Evolutionary conservation across 2,113 vertebrate genomes (phyloP).

Genomic region (Sinosuthora webbiana): DNA sequence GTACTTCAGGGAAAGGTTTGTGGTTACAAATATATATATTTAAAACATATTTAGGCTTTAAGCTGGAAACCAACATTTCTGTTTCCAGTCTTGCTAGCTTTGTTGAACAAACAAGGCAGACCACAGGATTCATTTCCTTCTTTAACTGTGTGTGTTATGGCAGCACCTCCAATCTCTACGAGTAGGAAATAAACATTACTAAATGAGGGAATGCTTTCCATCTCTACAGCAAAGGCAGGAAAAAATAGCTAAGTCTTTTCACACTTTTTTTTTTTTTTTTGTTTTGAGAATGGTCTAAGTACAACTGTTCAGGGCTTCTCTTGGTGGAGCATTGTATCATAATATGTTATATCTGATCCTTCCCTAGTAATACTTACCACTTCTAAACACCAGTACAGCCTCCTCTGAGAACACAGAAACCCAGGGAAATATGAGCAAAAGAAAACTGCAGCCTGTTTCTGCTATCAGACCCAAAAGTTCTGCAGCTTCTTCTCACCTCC

Average conservation of each 20-base stretch:
- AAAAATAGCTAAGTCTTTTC: neutral
- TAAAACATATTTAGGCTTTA: neutral
- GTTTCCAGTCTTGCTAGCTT: neutral
- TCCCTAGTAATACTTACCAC: neutral
- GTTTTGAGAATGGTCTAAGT: neutral
- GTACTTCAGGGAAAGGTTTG: neutral
- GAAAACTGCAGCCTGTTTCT: neutral
- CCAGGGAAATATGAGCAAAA: neutral
- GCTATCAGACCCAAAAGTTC: neutral
- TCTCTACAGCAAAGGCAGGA: neutral
- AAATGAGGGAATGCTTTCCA: neutral
- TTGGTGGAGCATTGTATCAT: neutral
- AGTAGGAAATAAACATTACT: neutral
- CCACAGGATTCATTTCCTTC: neutral
- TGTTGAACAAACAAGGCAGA: neutral
- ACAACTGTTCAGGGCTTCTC: neutral
- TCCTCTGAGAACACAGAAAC: neutral
- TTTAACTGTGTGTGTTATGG: neutral
- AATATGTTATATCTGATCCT: neutral
- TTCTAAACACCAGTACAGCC: neutral
- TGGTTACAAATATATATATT: neutral
- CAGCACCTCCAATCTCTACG: neutral
- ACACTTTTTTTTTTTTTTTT: neutral
- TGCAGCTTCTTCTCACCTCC: neutral
- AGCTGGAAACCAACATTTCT: neutral